Evolutionary conservation across 2,113 vertebrate genomes (phyloP), one percentile per base, ranked within the genome.

Genomic region (Cranoglanis bouderius): DNA sequence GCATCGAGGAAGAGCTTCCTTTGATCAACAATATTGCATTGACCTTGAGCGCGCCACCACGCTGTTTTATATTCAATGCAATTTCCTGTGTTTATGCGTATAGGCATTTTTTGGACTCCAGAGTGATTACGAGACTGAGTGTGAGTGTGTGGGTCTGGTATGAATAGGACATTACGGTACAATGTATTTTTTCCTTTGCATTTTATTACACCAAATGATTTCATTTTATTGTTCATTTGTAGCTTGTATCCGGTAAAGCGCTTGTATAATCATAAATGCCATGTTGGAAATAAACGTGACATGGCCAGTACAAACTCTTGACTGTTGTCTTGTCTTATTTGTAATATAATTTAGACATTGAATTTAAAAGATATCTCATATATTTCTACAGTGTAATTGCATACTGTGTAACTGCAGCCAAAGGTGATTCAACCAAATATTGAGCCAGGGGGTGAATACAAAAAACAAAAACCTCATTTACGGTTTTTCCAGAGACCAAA

Each of bases 21-120:
- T 91, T 94, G 84, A 95, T 95, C 94, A 95, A 95, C 95, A 95
- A 94, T 95, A 96, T 96, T 95, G 87, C 92, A 94, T 94, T 95
- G 94, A 95, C 94, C 95, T 94, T 86, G 86, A 92, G 94, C 93
- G 88, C 89, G 80, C 61, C 35, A 78, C 88, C 77, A 85, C 93
- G 84, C 90, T 91, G 93, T 92, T 94, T 91, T 89, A 94, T 93
- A 92, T 94, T 95, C 90, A 94, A 92, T 89, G 89, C 90, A 91
- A 92, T 90, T 95, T 96, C 95, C 95, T 94, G 93, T 95, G 92
- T 94, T 94, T 94, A 93, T 92, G 88, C 88, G 40, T 21, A 61
- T 86, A 51, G 46, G 43, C 85, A 90, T 85, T 80, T 88, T 91
- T 92, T 85, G 85, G 93, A 86, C 91, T 87, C 85, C 90, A 90